These are phyloP conservation scores for Thrips palmi DNA, from an alignment of 1,140 invertebrate species.

Conservation along the genomic window DNA sequence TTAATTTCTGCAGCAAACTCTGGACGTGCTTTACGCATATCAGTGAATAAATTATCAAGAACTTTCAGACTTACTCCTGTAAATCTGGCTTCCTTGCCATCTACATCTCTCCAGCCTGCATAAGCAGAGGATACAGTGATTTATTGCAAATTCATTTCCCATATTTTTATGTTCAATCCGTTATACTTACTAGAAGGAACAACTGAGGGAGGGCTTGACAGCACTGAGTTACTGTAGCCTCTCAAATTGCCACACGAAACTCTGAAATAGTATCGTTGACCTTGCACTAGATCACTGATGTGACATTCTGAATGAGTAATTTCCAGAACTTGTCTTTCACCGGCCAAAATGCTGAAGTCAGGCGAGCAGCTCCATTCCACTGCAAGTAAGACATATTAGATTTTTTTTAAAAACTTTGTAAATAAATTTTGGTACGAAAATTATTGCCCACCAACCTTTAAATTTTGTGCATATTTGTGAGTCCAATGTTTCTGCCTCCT, in stretches of 20 bases:
- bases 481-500: conserved; percentile 42
- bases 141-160: conserved; percentile 1
- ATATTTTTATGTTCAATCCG: too few species aligned
- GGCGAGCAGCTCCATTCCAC: conserved; percentile 64
- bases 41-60: conserved; percentile 55
- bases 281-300: conserved; percentile 47
- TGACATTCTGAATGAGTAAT: conserved; percentile 32
- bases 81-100: conserved; percentile 37
- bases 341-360: conserved; percentile 33
- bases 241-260: conserved; percentile 76
- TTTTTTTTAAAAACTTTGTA: conserved; percentile 4
- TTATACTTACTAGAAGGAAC: conserved; percentile 71
- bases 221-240: conserved; percentile 62
- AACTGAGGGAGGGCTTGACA: conserved; percentile 57
- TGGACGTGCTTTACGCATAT: conserved; percentile 42
- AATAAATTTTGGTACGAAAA: background rate
- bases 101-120: conserved; percentile 61
- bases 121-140: conserved; percentile 5
- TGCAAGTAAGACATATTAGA: conserved; percentile 22
- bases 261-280: conserved; percentile 70
- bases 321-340: conserved; percentile 46
- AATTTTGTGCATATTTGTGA: conserved; percentile 74
- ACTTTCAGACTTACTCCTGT: conserved; percentile 47
- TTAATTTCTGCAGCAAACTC: conserved; percentile 31
- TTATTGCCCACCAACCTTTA: conserved; percentile 39